Conservation (phyloP, 2,888 invertebrate genomes). For the Neoascia interrupta region DNA sequence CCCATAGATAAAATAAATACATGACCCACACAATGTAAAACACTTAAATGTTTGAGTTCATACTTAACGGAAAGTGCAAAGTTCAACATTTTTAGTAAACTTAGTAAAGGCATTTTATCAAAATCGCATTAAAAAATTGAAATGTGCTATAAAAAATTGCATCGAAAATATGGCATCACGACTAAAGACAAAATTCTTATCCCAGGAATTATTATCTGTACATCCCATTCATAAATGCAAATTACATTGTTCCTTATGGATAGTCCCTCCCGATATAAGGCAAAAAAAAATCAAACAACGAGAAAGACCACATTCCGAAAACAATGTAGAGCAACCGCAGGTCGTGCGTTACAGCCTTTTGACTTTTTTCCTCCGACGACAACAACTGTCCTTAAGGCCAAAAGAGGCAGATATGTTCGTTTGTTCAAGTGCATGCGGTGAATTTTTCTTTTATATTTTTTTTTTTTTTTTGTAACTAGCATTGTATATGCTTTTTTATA, state of each 20-base stretch:
- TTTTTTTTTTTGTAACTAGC: no score
- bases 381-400: conserved; percentile 44
- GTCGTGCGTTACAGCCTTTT: conserved; percentile 66
- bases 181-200: conserved; percentile 40
- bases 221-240: conserved; percentile 67
- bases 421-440: conserved; percentile 61
- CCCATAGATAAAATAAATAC: no score
- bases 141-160: conserved; percentile 41
- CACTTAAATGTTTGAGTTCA: no score
- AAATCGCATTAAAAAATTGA: conserved; percentile 10
- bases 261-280: conserved; percentile 17
- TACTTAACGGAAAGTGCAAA: no score
- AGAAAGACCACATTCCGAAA: conserved; percentile 24
- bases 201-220: conserved; percentile 57
- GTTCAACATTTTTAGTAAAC: background rate
- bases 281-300: conserved; percentile 2
- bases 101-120: conserved; percentile 33
- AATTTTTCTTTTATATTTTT: background rate
- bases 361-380: conserved; percentile 61
- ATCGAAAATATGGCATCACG: conserved; percentile 43
- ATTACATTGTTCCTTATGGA: conserved; percentile 66
- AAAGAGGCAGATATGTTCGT: conserved; percentile 47
- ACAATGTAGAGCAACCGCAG: conserved; percentile 59
- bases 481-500: no score
- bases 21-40: no score